phyloP scores from a whole-genome alignment of 2,888 invertebrate species.

The Blomia tropicalis region DNA sequence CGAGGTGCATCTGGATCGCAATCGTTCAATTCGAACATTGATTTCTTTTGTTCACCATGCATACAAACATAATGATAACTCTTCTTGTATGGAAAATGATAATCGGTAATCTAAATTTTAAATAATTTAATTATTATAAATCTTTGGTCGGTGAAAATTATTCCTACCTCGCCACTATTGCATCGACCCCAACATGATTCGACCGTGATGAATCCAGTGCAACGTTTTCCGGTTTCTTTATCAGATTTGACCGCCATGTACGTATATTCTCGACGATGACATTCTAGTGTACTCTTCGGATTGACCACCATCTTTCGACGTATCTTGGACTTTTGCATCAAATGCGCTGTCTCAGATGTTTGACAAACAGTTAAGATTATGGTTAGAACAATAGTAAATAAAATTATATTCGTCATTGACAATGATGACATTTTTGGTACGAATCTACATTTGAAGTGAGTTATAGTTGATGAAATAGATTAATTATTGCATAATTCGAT shows the following conservation, averaged over 20 bases:
- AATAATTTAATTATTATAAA: background rate
- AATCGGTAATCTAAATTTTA: slow-evolving; percentile 51
- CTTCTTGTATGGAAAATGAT: slow-evolving; percentile 71
- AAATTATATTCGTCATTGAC: too few species aligned
- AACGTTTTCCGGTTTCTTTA: background rate
- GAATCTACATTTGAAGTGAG: too few species aligned
- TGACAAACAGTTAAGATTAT: background rate
- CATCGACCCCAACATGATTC: background rate
- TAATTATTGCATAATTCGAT: too few species aligned
- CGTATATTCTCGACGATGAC: background rate
- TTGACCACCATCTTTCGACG: background rate
- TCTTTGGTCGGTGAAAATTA: too few species aligned
- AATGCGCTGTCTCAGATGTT: background rate
- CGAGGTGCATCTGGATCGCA: slow-evolving; percentile 58
- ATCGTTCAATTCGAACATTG: slow-evolving; percentile 49
- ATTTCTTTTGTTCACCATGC: slow-evolving; percentile 49
- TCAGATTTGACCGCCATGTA: background rate
- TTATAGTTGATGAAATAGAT: too few species aligned
- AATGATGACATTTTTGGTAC: too few species aligned
- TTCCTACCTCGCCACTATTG: background rate
- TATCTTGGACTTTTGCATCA: background rate
- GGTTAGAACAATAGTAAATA: background rate
- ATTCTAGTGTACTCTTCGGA: background rate
- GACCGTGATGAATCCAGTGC: background rate
- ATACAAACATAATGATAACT: slow-evolving; percentile 71